Conservation (phyloP, 1,140 invertebrate species). For the Eriocheir sinensis region DNA sequence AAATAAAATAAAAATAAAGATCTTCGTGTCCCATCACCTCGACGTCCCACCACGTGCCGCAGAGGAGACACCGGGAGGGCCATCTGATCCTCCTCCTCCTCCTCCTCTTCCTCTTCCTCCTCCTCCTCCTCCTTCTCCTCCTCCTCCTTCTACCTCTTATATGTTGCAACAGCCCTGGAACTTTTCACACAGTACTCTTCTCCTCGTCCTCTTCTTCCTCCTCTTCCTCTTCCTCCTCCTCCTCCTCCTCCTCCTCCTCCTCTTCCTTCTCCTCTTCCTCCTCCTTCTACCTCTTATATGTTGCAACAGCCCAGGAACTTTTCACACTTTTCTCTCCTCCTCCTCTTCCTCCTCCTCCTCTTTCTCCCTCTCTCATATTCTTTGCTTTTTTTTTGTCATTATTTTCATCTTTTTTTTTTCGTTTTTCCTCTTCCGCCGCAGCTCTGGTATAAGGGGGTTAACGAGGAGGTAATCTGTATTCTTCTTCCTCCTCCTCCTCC, state of each 20-base stretch:
- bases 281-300: no score
- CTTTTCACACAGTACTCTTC: not conserved
- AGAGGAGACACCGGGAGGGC: no score
- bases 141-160: not conserved
- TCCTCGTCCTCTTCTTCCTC: not conserved
- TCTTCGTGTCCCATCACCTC: no score
- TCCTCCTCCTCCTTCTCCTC: not conserved
- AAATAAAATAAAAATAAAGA: no score
- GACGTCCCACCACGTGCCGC: no score
- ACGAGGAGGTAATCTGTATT: no score
- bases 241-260: not conserved
- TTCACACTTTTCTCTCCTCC: not conserved
- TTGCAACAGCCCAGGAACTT: no score
- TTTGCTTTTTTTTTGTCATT: not conserved
- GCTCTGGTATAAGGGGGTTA: not conserved
- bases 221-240: not conserved
- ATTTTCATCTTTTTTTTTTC: not conserved
- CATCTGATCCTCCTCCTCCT: no score
- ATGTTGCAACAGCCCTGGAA: no score
- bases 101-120: not conserved
- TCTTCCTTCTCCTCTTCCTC: not conserved
- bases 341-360: constrained; percentile 6
- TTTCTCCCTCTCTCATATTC: not conserved
- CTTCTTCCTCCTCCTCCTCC: not conserved
- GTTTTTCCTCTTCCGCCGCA: not conserved